These are phyloP conservation scores for Erpetoichthys calabaricus DNA, from an alignment of 2,797 vertebrate genomes.

Conservation along the genomic window DNA sequence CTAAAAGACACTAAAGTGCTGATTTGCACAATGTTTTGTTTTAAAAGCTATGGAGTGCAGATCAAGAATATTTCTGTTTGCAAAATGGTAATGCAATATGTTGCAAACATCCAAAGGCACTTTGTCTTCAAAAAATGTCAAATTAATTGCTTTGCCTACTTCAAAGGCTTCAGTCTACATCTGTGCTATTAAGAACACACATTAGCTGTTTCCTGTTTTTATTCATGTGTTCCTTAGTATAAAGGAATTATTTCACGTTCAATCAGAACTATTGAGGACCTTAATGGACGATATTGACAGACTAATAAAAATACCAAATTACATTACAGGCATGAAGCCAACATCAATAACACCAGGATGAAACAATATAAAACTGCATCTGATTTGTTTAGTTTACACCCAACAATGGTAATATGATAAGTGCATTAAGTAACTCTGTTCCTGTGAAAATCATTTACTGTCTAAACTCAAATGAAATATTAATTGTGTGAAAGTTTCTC, in stretches of 20 bases:
- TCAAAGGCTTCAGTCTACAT: constrained; percentile 39
- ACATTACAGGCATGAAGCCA: constrained; percentile 41
- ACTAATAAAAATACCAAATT: constrained; percentile 58
- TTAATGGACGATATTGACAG: constrained; percentile 55
- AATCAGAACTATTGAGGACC: constrained; percentile 34
- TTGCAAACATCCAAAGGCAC: constrained; percentile 13
- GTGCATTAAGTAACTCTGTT: constrained; percentile 11
- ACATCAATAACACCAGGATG: constrained; percentile 41
- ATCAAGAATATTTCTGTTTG: constrained; percentile 18
- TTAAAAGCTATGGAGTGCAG: constrained; percentile 7
- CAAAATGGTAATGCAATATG: background rate
- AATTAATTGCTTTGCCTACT: constrained; percentile 38
- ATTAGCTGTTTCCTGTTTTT: constrained; percentile 41
- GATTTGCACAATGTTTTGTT: constrained; percentile 6
- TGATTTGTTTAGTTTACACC: constrained; percentile 13
- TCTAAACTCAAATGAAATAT: background rate
- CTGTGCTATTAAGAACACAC: constrained; percentile 24
- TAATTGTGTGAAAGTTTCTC: background rate
- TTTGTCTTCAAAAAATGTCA: constrained; percentile 32
- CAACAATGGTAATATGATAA: constrained; percentile 11
- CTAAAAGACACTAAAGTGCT: constrained; percentile 10
- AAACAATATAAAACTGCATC: constrained; percentile 32
- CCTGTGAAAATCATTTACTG: constrained; percentile 8
- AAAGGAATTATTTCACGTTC: constrained; percentile 38
- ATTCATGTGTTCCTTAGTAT: constrained; percentile 28